Percentiles rank a stretch among this genome's conserved stretches.
Evolutionary conservation across 2,888 invertebrate genomes (phyloP).

Genomic region (Fragum fragum): DNA sequence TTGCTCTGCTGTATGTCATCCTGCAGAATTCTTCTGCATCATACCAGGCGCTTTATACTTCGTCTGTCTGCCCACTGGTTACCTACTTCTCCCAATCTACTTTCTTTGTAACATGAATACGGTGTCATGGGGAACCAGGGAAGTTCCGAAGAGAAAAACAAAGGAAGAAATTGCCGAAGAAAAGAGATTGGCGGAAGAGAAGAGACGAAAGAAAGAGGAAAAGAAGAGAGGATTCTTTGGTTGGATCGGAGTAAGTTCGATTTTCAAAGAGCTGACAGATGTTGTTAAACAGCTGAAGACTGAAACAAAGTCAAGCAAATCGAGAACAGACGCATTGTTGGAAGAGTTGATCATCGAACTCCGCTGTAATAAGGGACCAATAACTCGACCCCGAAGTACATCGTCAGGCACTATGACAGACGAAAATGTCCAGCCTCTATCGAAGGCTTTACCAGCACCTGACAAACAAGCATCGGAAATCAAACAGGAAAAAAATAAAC

Average conservation of each 20-base stretch:
- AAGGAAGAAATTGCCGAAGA: conserved; percentile 90
- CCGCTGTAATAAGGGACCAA: conserved; percentile 39
- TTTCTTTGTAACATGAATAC: conserved; percentile 97
- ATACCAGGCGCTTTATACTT: conserved; percentile 92
- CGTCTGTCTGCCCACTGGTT: conserved; percentile 97
- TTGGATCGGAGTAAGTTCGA: conserved; percentile 73
- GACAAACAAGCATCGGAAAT: not conserved
- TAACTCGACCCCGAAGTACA: conserved; percentile 23
- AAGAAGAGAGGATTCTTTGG: conserved; percentile 91
- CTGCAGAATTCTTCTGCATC: conserved; percentile 91
- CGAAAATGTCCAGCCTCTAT: not conserved
- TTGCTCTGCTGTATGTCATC: conserved; percentile 98
- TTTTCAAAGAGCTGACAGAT: conserved; percentile 75
- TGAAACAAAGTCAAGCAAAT: conserved; percentile 43
- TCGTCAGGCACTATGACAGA: conserved; percentile 46
- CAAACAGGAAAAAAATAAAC: not conserved
- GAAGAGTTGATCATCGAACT: conserved; percentile 75
- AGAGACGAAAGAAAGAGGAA: conserved; percentile 90
- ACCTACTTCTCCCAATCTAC: conserved; percentile 96
- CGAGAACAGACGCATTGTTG: conserved; percentile 72
- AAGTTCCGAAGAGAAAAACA: conserved; percentile 88
- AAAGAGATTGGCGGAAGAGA: conserved; percentile 89
- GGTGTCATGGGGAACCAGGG: conserved; percentile 97
- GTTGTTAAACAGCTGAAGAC: conserved; percentile 68
- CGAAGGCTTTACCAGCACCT: not conserved